Conservation (phyloP, 2,888 invertebrate species). For the Agrotis clavis region DNA sequence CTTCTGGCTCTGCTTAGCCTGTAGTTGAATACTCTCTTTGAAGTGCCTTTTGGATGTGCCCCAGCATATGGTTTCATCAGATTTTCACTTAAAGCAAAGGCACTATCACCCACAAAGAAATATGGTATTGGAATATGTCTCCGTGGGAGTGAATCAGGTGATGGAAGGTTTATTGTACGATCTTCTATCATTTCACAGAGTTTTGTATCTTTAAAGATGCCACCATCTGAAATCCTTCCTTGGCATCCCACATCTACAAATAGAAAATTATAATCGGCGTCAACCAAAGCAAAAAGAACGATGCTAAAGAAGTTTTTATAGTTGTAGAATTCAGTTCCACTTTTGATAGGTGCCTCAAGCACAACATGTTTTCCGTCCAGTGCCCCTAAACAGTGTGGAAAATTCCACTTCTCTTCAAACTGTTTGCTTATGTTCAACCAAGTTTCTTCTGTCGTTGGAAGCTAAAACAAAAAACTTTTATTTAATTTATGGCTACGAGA, state of each 20-base stretch:
- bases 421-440: constrained; percentile 38
- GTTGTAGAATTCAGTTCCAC: constrained; percentile 48
- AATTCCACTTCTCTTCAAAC: constrained; percentile 46
- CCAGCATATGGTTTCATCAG: constrained; percentile 48
- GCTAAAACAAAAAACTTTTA: constrained; percentile 31
- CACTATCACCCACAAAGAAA: constrained; percentile 42
- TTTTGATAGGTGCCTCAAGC: constrained; percentile 49
- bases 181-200: constrained; percentile 37
- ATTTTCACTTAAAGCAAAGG: constrained; percentile 45
- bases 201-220: constrained; percentile 43
- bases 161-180: constrained; percentile 38
- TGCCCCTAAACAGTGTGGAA: constrained; percentile 54
- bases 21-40: constrained; percentile 41
- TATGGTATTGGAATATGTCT: constrained; percentile 39
- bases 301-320: constrained; percentile 50
- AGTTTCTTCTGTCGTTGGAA: constrained; percentile 30
- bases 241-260: constrained; percentile 37
- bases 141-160: constrained; percentile 19
- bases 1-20: constrained; percentile 38
- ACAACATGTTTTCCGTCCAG: constrained; percentile 55
- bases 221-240: constrained; percentile 40
- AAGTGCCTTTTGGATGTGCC: constrained; percentile 39
- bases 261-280: constrained; percentile 32
- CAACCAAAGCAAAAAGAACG: constrained; percentile 47
- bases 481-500: constrained; percentile 22